A percentile compares a stretch with the other conserved stretches of the same genome.
phyloP scores from a whole-genome alignment of 2,888 invertebrate species.

The Chorisops tibialis region DNA sequence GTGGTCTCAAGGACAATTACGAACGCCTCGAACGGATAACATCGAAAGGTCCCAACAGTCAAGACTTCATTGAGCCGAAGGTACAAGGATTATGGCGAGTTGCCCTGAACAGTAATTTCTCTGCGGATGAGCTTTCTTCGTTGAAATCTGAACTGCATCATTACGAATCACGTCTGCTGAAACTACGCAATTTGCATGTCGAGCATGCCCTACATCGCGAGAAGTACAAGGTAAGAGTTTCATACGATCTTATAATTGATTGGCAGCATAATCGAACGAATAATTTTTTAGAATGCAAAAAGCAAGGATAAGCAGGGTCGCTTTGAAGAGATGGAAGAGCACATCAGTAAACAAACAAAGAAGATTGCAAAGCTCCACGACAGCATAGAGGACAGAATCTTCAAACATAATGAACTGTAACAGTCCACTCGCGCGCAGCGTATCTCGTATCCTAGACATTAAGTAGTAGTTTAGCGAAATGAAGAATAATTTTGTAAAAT shows the following conservation, averaged over 20 bases:
- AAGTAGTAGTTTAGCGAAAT: too few species aligned
- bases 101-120: conserved; percentile 76
- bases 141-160: conserved; percentile 74
- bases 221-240: conserved; percentile 57
- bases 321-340: conserved; percentile 66
- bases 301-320: conserved; percentile 63
- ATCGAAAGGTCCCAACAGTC: conserved; percentile 72
- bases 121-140: conserved; percentile 75
- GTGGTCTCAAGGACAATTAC: conserved; percentile 72
- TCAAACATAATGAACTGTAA: conserved; percentile 75
- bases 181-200: conserved; percentile 77
- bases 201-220: conserved; percentile 73
- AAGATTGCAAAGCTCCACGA: conserved; percentile 83
- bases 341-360: conserved; percentile 77
- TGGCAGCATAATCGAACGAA: background rate
- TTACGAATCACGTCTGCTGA: conserved; percentile 81
- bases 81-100: conserved; percentile 85
- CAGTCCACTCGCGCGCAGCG: too few species aligned
- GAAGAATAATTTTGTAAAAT: too few species aligned
- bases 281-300: conserved; percentile 53
- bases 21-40: conserved; percentile 72
- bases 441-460: too few species aligned
- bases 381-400: conserved; percentile 73
- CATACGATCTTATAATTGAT: background rate
- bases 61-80: conserved; percentile 87